phyloP scores from a whole-genome alignment of 37 sponge, comb jelly and placozoan genomes.

The Aplysina aerophoba region DNA sequence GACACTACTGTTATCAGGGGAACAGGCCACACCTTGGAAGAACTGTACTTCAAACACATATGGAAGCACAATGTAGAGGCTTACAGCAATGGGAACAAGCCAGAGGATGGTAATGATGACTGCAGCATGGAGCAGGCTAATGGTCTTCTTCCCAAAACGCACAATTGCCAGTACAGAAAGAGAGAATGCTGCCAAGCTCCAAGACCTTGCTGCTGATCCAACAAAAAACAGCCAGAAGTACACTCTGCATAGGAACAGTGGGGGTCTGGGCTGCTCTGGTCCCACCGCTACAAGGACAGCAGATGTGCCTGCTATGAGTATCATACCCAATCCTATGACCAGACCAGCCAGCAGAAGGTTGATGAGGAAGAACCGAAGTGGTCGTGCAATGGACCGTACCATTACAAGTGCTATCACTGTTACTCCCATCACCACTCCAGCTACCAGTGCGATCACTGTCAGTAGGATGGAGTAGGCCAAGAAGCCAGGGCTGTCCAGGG shows the following conservation, averaged over 20 bases:
- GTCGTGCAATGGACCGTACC: too few relatives aligned
- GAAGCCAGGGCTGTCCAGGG: too few relatives aligned
- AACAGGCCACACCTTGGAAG: background rate
- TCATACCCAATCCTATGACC: too few relatives aligned
- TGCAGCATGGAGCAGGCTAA: background rate
- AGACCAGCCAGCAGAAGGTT: too few relatives aligned
- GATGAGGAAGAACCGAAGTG: too few relatives aligned
- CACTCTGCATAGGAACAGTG: background rate
- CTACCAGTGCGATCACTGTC: too few relatives aligned
- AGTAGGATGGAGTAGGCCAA: too few relatives aligned
- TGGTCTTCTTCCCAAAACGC: background rate
- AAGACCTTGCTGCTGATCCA: background rate
- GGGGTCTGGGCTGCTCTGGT: background rate
- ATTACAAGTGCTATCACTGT: too few relatives aligned
- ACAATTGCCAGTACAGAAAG: background rate
- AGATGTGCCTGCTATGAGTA: too few relatives aligned
- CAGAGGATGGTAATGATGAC: background rate
- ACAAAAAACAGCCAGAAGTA: background rate
- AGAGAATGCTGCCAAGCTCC: slow-evolving; percentile 26
- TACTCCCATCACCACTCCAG: too few relatives aligned
- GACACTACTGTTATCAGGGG: background rate
- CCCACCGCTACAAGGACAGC: too few relatives aligned
- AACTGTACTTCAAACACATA: background rate
- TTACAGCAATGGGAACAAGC: background rate
- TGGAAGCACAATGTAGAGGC: background rate